Percentiles rank a stretch among this genome's conserved stretches.
These are phyloP conservation scores for Papilio polytes DNA, from an alignment of 1,140 invertebrate species.

Conservation along the genomic window DNA sequence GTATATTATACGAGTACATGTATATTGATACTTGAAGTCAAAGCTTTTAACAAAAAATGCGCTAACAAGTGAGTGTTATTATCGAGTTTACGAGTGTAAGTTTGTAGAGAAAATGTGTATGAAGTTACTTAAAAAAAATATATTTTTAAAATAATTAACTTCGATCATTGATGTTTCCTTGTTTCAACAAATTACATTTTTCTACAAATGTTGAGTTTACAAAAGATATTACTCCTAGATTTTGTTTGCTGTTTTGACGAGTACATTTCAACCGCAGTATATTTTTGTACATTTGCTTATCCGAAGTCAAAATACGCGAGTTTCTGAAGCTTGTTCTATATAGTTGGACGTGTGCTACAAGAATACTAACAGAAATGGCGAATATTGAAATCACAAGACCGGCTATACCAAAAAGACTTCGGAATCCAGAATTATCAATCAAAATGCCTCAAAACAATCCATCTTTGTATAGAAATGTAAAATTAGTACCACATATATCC, in stretches of 20 bases:
- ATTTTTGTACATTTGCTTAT: slow-evolving; percentile 38
- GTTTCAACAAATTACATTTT: no score
- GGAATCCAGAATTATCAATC: slow-evolving; percentile 5
- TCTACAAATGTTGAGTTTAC: no score
- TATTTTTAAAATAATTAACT: no score
- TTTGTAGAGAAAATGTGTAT: no score
- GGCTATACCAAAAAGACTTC: background rate
- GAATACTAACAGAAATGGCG: slow-evolving; percentile 3
- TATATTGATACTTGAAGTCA: no score
- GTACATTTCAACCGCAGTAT: slow-evolving; percentile 19
- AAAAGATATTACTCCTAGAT: background rate
- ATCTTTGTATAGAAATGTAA: background rate
- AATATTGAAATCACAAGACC: background rate
- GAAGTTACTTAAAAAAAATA: no score
- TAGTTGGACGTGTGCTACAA: slow-evolving; percentile 3
- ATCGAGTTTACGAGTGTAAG: no score
- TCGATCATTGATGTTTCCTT: no score
- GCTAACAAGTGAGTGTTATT: no score
- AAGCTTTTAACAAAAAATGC: no score
- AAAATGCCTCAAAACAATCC: background rate
- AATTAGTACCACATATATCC: background rate
- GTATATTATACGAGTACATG: no score
- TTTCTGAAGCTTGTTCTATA: slow-evolving; percentile 7
- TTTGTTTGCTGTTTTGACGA: background rate
- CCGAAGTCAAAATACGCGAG: slow-evolving; percentile 27